Evolutionary conservation across 2,888 invertebrate genomes (phyloP).

Genomic region (Acrocyrtus sp.): DNA sequence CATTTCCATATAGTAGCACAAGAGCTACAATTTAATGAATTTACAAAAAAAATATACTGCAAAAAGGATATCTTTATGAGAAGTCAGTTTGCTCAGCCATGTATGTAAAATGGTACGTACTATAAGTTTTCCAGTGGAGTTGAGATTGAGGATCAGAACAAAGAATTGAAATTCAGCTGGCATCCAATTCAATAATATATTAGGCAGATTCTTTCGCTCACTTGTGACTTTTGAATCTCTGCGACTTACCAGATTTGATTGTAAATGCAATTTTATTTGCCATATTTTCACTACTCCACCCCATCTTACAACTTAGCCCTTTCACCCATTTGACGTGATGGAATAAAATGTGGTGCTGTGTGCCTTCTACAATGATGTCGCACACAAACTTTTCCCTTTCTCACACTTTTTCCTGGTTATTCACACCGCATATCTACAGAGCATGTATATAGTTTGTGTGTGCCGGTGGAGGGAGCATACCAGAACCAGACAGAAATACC

Average conservation of each 20-base stretch:
- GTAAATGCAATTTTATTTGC: slow-evolving; percentile 47
- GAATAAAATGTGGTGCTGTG: slow-evolving; percentile 45
- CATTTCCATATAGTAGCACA: too few species aligned
- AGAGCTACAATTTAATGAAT: too few species aligned
- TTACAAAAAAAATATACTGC: too few species aligned
- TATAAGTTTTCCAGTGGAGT: too few species aligned
- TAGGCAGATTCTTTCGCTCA: slow-evolving; percentile 46
- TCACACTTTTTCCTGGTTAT: too few species aligned
- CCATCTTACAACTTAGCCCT: slow-evolving; percentile 10
- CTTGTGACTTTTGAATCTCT: slow-evolving; percentile 38
- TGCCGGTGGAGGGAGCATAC: too few species aligned
- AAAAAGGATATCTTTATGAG: too few species aligned
- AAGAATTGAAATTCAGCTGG: slow-evolving; percentile 50
- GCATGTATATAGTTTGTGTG: too few species aligned
- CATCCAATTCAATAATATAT: slow-evolving; percentile 56
- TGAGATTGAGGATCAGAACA: slow-evolving; percentile 32
- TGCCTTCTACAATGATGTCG: not conserved
- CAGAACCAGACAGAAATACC: not conserved
- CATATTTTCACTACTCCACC: slow-evolving; percentile 24
- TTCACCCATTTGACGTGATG: slow-evolving; percentile 42
- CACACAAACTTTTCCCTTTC: not conserved
- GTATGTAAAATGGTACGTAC: too few species aligned
- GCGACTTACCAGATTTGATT: slow-evolving; percentile 45
- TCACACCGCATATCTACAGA: too few species aligned
- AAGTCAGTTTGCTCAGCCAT: too few species aligned